phyloP scores from a whole-genome alignment of 2,113 vertebrate genomes.

The Pteruthius melanotis region DNA sequence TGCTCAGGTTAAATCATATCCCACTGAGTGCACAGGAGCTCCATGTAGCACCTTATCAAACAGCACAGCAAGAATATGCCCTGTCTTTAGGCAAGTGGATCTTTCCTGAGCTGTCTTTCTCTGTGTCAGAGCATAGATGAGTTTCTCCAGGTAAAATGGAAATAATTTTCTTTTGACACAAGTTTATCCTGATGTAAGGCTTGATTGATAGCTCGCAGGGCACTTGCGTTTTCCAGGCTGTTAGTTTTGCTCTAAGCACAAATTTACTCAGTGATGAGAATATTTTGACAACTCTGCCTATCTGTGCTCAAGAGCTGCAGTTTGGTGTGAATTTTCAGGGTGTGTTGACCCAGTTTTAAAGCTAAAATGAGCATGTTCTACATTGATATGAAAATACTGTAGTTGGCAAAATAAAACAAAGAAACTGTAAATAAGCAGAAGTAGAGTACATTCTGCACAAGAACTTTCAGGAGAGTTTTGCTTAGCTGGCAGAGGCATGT shows the following conservation, averaged over 20 bases:
- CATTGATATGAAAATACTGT: slow-evolving; percentile 31
- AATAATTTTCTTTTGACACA: slow-evolving; percentile 46
- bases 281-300: slow-evolving; percentile 69
- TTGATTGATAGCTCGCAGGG: slow-evolving; percentile 61
- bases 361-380: slow-evolving; percentile 45
- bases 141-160: not conserved
- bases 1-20: not conserved
- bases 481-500: not conserved
- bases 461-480: not conserved
- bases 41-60: not conserved
- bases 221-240: slow-evolving; percentile 64
- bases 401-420: slow-evolving; percentile 10
- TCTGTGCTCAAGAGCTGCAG: slow-evolving; percentile 35
- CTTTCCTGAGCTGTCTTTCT: not conserved
- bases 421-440: not conserved
- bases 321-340: slow-evolving; percentile 66
- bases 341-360: slow-evolving; percentile 66
- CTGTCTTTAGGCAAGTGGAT: not conserved
- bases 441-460: not conserved
- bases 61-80: not conserved
- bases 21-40: not conserved
- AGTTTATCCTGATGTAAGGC: slow-evolving; percentile 16
- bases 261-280: slow-evolving; percentile 64
- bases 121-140: not conserved
- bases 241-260: slow-evolving; percentile 66